Percentiles rank a stretch among this genome's conserved stretches.
phyloP scores from a whole-genome alignment of 1,140 invertebrate genomes.

The Pseudachorutes palmiensis region DNA sequence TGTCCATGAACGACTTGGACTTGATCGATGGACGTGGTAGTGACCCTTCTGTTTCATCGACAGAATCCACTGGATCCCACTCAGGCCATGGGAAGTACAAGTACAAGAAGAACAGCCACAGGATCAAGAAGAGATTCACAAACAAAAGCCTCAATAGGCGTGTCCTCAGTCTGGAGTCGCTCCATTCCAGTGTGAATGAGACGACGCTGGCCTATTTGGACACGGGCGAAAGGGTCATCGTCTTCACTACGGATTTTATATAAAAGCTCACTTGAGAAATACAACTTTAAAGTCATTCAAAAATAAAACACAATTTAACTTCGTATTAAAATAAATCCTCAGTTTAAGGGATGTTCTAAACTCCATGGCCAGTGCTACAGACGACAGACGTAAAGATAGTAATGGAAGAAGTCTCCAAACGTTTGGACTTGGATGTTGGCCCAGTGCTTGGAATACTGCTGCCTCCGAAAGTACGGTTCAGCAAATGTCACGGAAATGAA shows the following conservation, averaged over 20 bases:
- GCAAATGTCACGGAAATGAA: conserved; percentile 50
- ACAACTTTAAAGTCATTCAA: conserved; percentile 7
- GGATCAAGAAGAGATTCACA: conserved; percentile 5
- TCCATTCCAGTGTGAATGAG: conserved; percentile 23
- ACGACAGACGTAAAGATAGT: conserved; percentile 44
- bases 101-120: conserved; percentile 19
- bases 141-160: conserved; percentile 18
- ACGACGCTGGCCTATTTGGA: conserved; percentile 31
- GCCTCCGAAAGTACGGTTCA: conserved; percentile 48
- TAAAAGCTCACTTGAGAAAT: neutral
- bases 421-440: conserved; percentile 41
- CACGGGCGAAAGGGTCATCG: conserved; percentile 34
- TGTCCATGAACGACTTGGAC: conserved; percentile 36
- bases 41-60: conserved; percentile 2
- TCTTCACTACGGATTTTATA: conserved; percentile 29
- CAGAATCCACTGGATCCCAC: conserved; percentile 21
- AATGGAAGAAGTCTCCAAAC: conserved; percentile 47
- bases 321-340: no score
- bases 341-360: no score
- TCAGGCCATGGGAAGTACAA: conserved; percentile 23
- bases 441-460: conserved; percentile 43
- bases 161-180: conserved; percentile 29
- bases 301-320: conserved; percentile 3
- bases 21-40: conserved; percentile 16
- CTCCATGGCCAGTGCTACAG: no score